Percentiles rank a stretch among this genome's conserved stretches.
phyloP scores from a whole-genome alignment of 2,797 vertebrate species.

The Mus caroli region DNA sequence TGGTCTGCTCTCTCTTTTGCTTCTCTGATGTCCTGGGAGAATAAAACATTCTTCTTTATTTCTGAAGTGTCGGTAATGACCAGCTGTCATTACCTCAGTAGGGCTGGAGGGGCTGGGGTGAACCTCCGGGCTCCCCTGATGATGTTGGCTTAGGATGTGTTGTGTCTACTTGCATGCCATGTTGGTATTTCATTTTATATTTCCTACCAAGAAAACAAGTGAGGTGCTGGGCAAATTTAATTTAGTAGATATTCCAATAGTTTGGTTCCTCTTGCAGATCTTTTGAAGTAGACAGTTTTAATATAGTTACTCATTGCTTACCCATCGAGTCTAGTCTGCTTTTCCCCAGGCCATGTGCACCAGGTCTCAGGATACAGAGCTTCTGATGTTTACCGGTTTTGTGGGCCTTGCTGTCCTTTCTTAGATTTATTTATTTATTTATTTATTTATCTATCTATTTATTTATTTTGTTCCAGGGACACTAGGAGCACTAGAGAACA shows the following conservation, averaged over 20 bases:
- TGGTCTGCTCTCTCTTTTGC: neutral
- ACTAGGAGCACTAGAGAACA: neutral
- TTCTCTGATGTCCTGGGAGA: neutral
- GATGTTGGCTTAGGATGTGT: neutral
- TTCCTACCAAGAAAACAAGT: conserved; percentile 54
- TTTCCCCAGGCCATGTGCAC: neutral
- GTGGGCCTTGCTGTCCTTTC: neutral
- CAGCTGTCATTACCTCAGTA: neutral
- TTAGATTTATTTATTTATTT: neutral
- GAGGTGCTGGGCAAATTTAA: neutral
- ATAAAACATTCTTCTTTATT: neutral
- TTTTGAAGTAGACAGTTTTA: conserved; percentile 64
- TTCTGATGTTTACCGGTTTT: neutral
- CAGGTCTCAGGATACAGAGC: neutral
- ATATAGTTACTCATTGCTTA: conserved; percentile 49
- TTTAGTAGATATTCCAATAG: conserved; percentile 10
- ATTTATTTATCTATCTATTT: too few relatives aligned
- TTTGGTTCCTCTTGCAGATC: conserved; percentile 41
- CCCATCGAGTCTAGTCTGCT: conserved; percentile 48
- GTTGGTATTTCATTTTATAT: conserved; percentile 48
- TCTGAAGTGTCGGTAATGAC: neutral
- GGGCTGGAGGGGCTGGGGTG: neutral
- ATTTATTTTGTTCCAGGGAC: neutral
- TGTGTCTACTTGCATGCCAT: conserved; percentile 39
- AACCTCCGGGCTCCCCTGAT: neutral